Evolutionary conservation across 2,113 vertebrate genomes (phyloP).

Genomic region (Pheucticus melanocephalus): DNA sequence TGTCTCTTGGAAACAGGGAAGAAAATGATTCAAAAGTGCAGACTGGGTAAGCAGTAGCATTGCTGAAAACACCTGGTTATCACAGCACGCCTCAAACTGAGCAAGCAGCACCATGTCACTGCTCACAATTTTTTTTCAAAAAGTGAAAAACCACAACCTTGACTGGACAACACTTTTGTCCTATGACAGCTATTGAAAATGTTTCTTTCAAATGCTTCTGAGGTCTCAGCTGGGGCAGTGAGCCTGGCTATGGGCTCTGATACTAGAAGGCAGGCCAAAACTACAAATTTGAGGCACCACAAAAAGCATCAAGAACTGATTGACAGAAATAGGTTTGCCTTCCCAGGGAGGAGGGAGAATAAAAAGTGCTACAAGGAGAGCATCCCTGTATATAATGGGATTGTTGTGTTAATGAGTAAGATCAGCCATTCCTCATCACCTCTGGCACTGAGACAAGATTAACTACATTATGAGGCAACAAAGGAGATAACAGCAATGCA

Average conservation of each 20-base stretch:
- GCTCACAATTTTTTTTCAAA: background rate
- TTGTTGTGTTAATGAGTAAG: background rate
- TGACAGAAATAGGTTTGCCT: background rate
- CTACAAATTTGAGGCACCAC: accelerated
- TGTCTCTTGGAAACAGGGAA: background rate
- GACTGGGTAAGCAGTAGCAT: background rate
- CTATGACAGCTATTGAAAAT: background rate
- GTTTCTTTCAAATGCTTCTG: background rate
- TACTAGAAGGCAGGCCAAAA: background rate
- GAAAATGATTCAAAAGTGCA: background rate
- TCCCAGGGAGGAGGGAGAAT: background rate
- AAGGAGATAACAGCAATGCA: background rate
- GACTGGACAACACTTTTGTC: accelerated
- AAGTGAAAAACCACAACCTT: background rate
- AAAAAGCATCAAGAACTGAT: background rate
- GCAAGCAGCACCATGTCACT: background rate
- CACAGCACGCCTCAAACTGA: background rate
- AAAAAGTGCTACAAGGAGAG: background rate
- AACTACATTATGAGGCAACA: background rate
- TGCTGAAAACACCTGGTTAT: background rate
- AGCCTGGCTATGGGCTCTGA: background rate
- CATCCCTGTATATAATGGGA: background rate
- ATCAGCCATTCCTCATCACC: background rate
- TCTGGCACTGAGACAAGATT: background rate
- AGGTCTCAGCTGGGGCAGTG: background rate